Conservation (phyloP, 2,113 vertebrate species). For the Paratilapia polleni region DNA sequence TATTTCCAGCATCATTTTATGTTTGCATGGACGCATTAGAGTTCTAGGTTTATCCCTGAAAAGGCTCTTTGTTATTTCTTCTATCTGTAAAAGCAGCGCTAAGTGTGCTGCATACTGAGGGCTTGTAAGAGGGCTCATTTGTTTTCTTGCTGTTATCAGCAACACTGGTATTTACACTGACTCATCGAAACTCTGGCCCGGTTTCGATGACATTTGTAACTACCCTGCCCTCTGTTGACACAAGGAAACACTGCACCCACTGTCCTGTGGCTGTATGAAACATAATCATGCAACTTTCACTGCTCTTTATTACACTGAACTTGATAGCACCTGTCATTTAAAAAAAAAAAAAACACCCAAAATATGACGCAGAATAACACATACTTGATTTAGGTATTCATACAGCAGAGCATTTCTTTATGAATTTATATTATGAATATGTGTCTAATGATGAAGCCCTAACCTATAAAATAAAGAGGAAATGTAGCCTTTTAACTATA, state of each 20-base stretch:
- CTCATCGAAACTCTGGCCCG: constrained; percentile 78
- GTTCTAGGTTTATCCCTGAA: constrained; percentile 39
- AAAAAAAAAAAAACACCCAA: neutral
- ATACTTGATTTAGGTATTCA: neutral
- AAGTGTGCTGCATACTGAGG: constrained; percentile 29
- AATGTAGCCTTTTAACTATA: neutral
- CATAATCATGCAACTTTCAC: neutral
- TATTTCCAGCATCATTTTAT: constrained; percentile 30
- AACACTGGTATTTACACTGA: constrained; percentile 76
- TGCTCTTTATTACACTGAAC: neutral
- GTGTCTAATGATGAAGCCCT: neutral
- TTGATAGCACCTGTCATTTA: neutral
- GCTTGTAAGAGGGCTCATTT: constrained; percentile 37
- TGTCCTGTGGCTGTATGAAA: constrained; percentile 22
- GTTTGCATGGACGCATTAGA: constrained; percentile 57
- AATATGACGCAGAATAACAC: neutral
- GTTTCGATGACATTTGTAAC: constrained; percentile 77
- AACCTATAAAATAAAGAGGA: neutral
- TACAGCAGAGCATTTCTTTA: neutral
- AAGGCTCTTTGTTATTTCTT: constrained; percentile 39
- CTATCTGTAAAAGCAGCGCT: constrained; percentile 20
- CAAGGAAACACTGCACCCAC: constrained; percentile 62
- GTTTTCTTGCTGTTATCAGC: constrained; percentile 63
- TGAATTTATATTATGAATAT: neutral
- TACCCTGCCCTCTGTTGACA: constrained; percentile 81